phyloP scores from a whole-genome alignment of 2,113 vertebrate species.

The Nicator chloris region DNA sequence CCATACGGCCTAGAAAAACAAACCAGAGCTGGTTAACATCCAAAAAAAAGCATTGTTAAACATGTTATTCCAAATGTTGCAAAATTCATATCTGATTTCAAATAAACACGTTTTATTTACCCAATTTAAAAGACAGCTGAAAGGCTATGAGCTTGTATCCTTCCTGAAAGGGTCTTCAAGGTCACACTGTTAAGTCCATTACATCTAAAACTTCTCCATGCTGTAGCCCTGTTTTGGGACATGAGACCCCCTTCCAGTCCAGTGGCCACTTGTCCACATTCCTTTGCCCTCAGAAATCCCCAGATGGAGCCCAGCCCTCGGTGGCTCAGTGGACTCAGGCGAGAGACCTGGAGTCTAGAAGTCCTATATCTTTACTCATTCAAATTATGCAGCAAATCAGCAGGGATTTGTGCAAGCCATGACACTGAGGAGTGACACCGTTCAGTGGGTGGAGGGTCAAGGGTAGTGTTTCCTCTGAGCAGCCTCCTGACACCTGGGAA shows the following conservation, averaged over 20 bases:
- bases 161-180: neutral
- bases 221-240: neutral
- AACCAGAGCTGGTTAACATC: neutral
- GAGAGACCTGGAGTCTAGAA: neutral
- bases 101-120: neutral
- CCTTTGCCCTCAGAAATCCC: neutral
- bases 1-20: neutral
- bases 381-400: neutral
- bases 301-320: neutral
- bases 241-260: neutral
- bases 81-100: neutral
- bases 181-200: neutral
- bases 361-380: neutral
- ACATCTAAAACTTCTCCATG: neutral
- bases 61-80: neutral
- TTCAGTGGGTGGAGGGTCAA: neutral
- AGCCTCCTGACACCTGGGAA: neutral
- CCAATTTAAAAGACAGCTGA: neutral
- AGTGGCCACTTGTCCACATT: neutral
- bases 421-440: neutral
- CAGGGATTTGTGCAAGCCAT: neutral
- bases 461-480: rapidly evolving
- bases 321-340: neutral
- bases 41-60: neutral
- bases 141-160: neutral